Percentiles rank a stretch among this genome's conserved stretches.
These are phyloP conservation scores for Grammatotria lemairii DNA, from an alignment of 2,113 vertebrate species.

Conservation along the genomic window DNA sequence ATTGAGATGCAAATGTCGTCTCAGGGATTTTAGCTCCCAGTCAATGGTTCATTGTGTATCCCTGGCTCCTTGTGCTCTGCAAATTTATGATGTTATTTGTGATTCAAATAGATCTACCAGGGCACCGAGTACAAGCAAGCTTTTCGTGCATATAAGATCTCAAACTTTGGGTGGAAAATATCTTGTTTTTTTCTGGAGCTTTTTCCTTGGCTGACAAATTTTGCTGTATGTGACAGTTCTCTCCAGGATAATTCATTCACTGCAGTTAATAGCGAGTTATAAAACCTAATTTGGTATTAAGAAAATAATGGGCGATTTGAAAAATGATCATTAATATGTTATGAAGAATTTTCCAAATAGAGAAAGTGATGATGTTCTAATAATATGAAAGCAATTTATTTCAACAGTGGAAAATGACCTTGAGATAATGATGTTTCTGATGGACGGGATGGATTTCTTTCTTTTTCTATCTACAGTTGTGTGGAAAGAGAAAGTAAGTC, in stretches of 20 bases:
- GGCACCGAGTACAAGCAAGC: neutral
- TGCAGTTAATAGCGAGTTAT: conserved; percentile 2
- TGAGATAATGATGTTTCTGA: neutral
- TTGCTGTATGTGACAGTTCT: neutral
- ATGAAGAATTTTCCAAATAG: conserved; percentile 26
- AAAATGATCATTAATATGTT: conserved; percentile 24
- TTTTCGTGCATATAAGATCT: conserved; percentile 7
- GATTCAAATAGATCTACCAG: conserved; percentile 38
- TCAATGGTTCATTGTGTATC: conserved; percentile 42
- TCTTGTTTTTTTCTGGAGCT: neutral
- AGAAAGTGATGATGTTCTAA: conserved; percentile 28
- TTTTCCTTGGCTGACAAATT: neutral
- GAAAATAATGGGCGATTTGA: conserved; percentile 38
- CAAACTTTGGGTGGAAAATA: neutral
- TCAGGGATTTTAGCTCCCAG: conserved; percentile 31
- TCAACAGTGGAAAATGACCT: conserved; percentile 25
- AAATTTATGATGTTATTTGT: conserved; percentile 52
- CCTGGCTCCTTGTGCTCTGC: conserved; percentile 19
- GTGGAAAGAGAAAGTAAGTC: neutral
- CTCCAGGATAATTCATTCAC: neutral
- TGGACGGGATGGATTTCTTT: neutral
- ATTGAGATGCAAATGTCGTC: conserved; percentile 58
- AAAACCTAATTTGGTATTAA: conserved; percentile 33
- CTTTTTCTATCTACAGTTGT: neutral
- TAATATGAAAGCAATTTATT: conserved; percentile 38